Percentiles rank a stretch among this genome's conserved stretches.
Conservation (phyloP, 92 coral and sea anemone genomes). For the Palythoa caribaeorum region DNA sequence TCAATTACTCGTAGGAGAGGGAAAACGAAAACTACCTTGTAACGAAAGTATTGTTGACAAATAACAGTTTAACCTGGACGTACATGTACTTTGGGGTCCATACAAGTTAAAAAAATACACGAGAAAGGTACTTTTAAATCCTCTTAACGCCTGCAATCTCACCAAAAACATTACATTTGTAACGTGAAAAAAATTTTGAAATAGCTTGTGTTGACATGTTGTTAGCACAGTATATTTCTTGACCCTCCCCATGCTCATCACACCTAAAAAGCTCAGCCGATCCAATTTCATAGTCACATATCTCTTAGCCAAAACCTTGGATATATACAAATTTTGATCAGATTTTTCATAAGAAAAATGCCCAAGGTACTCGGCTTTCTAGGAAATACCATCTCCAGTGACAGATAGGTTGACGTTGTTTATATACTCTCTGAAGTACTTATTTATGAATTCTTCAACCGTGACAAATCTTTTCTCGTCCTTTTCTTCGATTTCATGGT, state of each 20-base stretch:
- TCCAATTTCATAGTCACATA: slow-evolving; percentile 77
- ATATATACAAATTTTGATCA: slow-evolving; percentile 65
- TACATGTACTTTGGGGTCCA: too few species aligned
- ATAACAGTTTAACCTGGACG: too few species aligned
- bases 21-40: too few species aligned
- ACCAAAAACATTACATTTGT: too few species aligned
- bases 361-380: slow-evolving; percentile 57
- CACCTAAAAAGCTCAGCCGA: slow-evolving; percentile 43
- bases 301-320: slow-evolving; percentile 64
- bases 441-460: slow-evolving; percentile 70
- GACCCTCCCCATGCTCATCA: slow-evolving; percentile 5
- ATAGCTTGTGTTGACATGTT: slow-evolving; percentile 58
- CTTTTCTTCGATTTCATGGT: slow-evolving; percentile 54
- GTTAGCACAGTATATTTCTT: slow-evolving; percentile 58
- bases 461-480: slow-evolving; percentile 52
- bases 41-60: too few species aligned
- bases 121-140: background rate
- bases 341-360: slow-evolving; percentile 73
- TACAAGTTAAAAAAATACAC: too few species aligned
- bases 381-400: slow-evolving; percentile 23
- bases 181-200: slow-evolving; percentile 22
- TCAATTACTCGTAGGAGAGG: too few species aligned
- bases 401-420: slow-evolving; percentile 66
- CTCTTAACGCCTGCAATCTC: too few species aligned
- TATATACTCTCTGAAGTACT: slow-evolving; percentile 60